phyloP scores from a whole-genome alignment of 1,140 invertebrate genomes.

The Tachypleus tridentatus region DNA sequence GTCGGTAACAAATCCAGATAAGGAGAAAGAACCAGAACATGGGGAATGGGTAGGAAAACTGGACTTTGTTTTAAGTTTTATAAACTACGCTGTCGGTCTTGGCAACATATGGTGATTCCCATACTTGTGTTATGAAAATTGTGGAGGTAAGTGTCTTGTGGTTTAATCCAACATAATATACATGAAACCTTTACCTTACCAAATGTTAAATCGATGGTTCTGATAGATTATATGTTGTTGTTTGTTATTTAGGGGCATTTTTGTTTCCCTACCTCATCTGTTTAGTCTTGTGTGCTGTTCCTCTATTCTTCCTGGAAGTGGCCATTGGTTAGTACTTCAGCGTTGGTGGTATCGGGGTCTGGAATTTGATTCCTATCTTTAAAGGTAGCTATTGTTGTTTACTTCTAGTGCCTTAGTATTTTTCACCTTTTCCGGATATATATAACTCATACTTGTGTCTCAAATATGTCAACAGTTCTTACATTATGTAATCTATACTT shows the following conservation, averaged over 20 bases:
- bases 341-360: slow-evolving; percentile 45
- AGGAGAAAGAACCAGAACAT: slow-evolving; percentile 43
- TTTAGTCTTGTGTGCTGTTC: slow-evolving; percentile 67
- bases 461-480: too few species aligned
- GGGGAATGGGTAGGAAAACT: slow-evolving; percentile 71
- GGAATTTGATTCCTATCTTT: slow-evolving; percentile 47
- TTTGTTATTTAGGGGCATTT: slow-evolving; percentile 47
- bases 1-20: background rate
- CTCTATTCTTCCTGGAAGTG: slow-evolving; percentile 81
- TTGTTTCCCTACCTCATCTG: slow-evolving; percentile 73
- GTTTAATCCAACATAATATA: too few species aligned
- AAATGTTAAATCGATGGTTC: too few species aligned
- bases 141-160: slow-evolving; percentile 27
- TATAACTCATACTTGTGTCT: too few species aligned
- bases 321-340: slow-evolving; percentile 62
- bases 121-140: slow-evolving; percentile 39
- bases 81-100: slow-evolving; percentile 81
- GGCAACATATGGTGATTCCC: slow-evolving; percentile 72
- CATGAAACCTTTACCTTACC: too few species aligned
- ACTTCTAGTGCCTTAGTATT: too few species aligned
- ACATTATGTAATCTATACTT: background rate
- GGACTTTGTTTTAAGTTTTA: slow-evolving; percentile 77
- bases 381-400: slow-evolving; percentile 35
- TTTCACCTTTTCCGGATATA: too few species aligned
- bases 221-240: too few species aligned